Evolutionary conservation across 1,140 invertebrate species (phyloP).

Genomic region (Listronotus oregonensis): DNA sequence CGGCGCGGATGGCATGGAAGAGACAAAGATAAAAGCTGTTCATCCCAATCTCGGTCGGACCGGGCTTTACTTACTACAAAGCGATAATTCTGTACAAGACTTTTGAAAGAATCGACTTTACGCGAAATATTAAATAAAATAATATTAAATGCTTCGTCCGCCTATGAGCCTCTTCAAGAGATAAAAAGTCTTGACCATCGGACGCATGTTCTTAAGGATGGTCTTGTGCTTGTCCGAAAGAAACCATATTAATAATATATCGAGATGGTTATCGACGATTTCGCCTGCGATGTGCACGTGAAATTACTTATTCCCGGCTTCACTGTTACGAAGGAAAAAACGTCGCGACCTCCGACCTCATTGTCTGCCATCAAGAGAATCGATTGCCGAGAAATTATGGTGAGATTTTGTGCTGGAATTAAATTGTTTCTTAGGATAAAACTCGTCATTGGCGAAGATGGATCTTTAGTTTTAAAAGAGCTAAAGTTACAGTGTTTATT

Average conservation of each 20-base stretch:
- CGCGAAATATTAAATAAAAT: too few species aligned
- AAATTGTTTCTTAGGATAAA: not conserved
- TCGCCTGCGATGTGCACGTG: constrained; percentile 27
- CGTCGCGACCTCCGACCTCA: constrained; percentile 19
- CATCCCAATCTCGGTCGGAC: too few species aligned
- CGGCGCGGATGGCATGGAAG: too few species aligned
- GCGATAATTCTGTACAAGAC: too few species aligned
- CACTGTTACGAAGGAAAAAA: constrained; percentile 15
- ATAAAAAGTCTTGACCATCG: constrained; percentile 21
- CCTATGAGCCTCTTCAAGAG: not conserved
- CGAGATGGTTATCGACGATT: constrained; percentile 31
- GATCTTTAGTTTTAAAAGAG: too few species aligned
- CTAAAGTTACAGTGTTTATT: too few species aligned
- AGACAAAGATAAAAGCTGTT: too few species aligned
- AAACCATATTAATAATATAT: constrained; percentile 31
- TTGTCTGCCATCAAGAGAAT: constrained; percentile 6
- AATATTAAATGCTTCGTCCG: too few species aligned
- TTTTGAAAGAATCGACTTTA: too few species aligned
- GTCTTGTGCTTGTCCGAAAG: constrained; percentile 23
- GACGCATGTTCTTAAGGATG: constrained; percentile 23
- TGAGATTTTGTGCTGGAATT: constrained; percentile 4
- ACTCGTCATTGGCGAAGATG: too few species aligned
- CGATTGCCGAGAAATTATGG: constrained; percentile 5
- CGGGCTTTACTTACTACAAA: too few species aligned
- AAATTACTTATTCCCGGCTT: constrained; percentile 26